Conservation (phyloP, 23 tunicate genomes). For the Clavelina lepadiformis region DNA sequence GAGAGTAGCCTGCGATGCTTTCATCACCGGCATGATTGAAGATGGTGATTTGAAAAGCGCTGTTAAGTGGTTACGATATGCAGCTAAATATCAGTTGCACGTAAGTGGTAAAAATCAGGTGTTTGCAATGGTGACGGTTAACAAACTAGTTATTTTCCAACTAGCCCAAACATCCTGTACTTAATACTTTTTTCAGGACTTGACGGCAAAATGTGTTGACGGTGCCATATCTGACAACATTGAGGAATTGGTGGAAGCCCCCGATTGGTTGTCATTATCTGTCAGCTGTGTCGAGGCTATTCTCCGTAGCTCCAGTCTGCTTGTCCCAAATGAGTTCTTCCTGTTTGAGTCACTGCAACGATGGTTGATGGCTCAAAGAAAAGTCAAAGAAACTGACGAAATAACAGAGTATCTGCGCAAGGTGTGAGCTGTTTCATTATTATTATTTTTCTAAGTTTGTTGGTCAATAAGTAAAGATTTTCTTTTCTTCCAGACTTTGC, state of each 20-base stretch:
- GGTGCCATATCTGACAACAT: slow-evolving; percentile 93
- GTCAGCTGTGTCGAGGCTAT: slow-evolving; percentile 73
- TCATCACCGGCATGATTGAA: slow-evolving; percentile 89
- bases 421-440: slow-evolving; percentile 7
- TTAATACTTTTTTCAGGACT: slow-evolving; percentile 47
- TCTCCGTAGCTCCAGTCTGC: slow-evolving; percentile 57
- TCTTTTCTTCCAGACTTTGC: slow-evolving; percentile 56
- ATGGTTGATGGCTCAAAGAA: slow-evolving; percentile 77
- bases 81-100: slow-evolving; percentile 59
- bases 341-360: slow-evolving; percentile 79
- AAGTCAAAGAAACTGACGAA: slow-evolving; percentile 50
- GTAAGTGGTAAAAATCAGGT: slow-evolving; percentile 24
- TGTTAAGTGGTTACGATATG: slow-evolving; percentile 78
- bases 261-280: slow-evolving; percentile 60
- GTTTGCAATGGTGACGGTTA: background rate
- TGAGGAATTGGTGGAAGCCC: slow-evolving; percentile 81
- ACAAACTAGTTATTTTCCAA: background rate
- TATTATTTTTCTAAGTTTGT: too few relatives aligned
- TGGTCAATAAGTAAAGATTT: too few relatives aligned
- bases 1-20: slow-evolving; percentile 87
- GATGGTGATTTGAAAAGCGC: slow-evolving; percentile 96
- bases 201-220: slow-evolving; percentile 95
- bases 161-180: background rate
- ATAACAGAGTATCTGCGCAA: slow-evolving; percentile 49
- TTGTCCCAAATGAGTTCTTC: slow-evolving; percentile 90